Evolutionary conservation across 1,140 invertebrate species (phyloP).

Genomic region (Drosophila cardini): DNA sequence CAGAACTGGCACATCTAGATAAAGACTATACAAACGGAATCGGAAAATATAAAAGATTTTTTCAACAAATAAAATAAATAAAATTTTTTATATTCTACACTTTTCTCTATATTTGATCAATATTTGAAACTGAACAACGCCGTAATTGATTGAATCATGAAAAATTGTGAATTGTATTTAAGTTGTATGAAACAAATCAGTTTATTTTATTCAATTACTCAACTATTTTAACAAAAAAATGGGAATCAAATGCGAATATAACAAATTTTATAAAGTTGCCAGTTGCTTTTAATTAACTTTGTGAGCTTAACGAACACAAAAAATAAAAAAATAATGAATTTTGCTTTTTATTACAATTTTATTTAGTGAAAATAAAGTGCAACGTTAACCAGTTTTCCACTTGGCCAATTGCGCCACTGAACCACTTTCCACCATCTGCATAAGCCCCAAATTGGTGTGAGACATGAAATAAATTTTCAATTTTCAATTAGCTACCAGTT

Average conservation of each 20-base stretch:
- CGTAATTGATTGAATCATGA: neutral
- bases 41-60: neutral
- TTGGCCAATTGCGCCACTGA: constrained; percentile 50
- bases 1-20: constrained; percentile 22
- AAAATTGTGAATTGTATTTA: neutral
- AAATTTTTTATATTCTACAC: too few species aligned
- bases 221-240: constrained; percentile 16
- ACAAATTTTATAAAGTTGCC: constrained; percentile 22
- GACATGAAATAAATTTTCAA: constrained; percentile 63
- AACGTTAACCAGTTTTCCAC: constrained; percentile 61
- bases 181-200: constrained; percentile 16
- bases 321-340: constrained; percentile 1
- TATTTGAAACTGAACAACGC: too few species aligned
- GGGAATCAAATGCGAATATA: neutral
- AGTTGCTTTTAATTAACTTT: constrained; percentile 44
- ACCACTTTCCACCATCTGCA: constrained; percentile 60
- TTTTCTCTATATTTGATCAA: too few species aligned
- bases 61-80: neutral
- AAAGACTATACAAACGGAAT: neutral
- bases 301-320: constrained; percentile 12
- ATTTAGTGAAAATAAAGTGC: constrained; percentile 54
- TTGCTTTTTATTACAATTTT: constrained; percentile 50
- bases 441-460: constrained; percentile 47
- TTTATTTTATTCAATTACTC: constrained; percentile 15
- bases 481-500: constrained; percentile 69